phyloP scores from a whole-genome alignment of 2,797 vertebrate genomes.

The Sternarchorhynchus goeldii region DNA sequence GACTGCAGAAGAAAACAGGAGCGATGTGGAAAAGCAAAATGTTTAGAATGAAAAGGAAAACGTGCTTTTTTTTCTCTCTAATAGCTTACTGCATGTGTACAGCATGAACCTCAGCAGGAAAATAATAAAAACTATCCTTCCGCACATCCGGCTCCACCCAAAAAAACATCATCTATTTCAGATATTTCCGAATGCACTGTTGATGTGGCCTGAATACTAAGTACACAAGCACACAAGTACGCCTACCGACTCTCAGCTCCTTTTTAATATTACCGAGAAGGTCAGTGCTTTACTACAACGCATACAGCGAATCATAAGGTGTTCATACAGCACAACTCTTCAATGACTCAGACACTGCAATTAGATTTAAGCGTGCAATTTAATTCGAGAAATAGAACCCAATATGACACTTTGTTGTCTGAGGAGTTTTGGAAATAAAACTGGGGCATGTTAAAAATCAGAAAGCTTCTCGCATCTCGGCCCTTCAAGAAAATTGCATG shows the following conservation, averaged over 20 bases:
- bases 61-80: not conserved
- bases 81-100: not conserved
- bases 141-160: not conserved
- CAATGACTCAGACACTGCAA: not conserved
- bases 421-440: no score
- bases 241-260: not conserved
- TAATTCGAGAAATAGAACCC: not conserved
- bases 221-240: not conserved
- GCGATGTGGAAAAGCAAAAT: not conserved
- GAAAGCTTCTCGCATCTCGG: not conserved
- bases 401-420: not conserved
- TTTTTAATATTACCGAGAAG: not conserved
- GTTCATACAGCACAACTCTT: not conserved
- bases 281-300: not conserved
- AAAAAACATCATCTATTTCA: not conserved
- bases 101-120: not conserved
- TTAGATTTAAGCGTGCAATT: not conserved
- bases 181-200: no score
- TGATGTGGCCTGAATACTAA: not conserved
- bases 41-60: not conserved
- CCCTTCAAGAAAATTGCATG: not conserved
- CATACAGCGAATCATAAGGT: not conserved
- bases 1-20: conserved; percentile 65
- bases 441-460: no score
- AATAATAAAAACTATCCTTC: not conserved